Evolutionary conservation across 2,888 invertebrate genomes (phyloP), one percentile per base, ranked within the genome.

Genomic region (Lottia scabra): DNA sequence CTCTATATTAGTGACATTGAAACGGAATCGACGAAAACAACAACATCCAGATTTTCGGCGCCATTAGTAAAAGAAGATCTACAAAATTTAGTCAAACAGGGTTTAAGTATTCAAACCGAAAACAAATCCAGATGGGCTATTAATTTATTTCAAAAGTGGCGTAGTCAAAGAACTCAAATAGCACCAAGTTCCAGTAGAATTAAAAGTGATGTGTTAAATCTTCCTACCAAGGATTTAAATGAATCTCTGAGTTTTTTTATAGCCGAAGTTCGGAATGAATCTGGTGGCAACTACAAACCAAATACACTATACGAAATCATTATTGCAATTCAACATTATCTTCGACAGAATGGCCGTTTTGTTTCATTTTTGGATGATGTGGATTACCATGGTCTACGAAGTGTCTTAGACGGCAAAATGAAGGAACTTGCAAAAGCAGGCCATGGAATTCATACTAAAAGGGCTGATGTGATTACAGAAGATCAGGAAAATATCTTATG

Each of bases 241-340:
- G 19, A 56, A 12, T n/a, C 56, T n/a, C 0, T 56, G 15, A 56
- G 23, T 23, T 56, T 19, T 13, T 19, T 19, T 56, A 56, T 56
- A 10, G 56, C 8, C 6, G 56, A 56, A 56, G 1, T 56, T 16
- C 48, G 48, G 16, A 48, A n/a, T 13, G 48, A 48, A 19, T 48
- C n/a, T n/a, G n/a, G n/a, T n/a, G n/a, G n/a, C 48, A 48, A 48
- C 48, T 48, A 48, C 16, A 48, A 48, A 48, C 48, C 48, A n/a
- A 48, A 48, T 48, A 48, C 48, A 16, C 48, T 48, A 0, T 56
- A 56, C 19, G 56, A 56, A 56, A 56, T 56, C 5, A 56, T 56
- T 56, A 12, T n/a, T 23, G 56, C 15, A n/a, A 56, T 56, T n/a
- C 56, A 56, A n/a, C 56, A 56, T 56, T 19, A 56, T 56, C n/a